phyloP scores from a whole-genome alignment of 2,113 vertebrate genomes.

The Terrapene triunguis region DNA sequence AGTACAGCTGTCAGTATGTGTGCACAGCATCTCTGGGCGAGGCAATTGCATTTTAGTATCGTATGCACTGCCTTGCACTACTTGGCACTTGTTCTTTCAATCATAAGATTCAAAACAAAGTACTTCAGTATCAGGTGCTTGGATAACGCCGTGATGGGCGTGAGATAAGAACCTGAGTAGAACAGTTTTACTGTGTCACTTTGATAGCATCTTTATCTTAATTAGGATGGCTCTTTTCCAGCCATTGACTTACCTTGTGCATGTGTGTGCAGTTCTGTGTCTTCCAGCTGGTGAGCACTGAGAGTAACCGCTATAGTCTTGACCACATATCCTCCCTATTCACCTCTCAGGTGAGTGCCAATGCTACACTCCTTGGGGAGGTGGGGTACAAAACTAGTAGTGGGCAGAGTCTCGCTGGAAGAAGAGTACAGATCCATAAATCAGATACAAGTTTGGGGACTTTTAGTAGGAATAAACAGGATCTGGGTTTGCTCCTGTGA shows the following conservation, averaged over 20 bases:
- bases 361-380: rapidly evolving
- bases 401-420: background rate
- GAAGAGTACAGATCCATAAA: too few species aligned
- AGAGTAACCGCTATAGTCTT: conserved; percentile 90
- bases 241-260: background rate
- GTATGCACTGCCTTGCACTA: background rate
- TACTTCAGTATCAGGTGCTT: background rate
- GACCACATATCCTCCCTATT: conserved; percentile 93
- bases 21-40: background rate
- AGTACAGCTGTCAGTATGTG: background rate
- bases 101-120: background rate
- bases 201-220: background rate
- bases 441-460: background rate
- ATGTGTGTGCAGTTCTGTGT: conserved; percentile 88
- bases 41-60: background rate
- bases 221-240: background rate
- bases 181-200: background rate
- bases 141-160: background rate
- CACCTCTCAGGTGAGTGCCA: conserved; percentile 86
- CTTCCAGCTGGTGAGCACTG: conserved; percentile 90
- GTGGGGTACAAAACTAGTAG: rapidly evolving
- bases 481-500: background rate
- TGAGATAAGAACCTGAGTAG: background rate
- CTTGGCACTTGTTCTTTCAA: background rate
- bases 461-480: background rate